Percentiles rank a stretch among this genome's conserved stretches.
These are phyloP conservation scores for Lasioglossum baleicum DNA, from an alignment of 1,140 invertebrate species.

Conservation along the genomic window DNA sequence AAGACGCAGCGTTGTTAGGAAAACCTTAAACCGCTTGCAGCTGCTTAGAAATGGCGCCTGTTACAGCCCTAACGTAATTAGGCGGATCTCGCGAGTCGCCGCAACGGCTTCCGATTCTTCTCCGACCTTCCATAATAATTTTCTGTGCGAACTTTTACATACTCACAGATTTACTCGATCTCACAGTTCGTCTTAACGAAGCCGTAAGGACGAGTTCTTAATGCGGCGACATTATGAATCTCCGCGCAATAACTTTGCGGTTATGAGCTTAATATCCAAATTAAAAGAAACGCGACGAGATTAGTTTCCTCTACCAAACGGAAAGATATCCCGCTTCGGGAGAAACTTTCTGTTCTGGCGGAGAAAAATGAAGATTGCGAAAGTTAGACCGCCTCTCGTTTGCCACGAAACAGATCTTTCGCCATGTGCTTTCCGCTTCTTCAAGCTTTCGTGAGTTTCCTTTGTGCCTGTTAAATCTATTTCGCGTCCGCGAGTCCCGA, in stretches of 20 bases:
- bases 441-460: neutral
- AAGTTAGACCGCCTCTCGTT: neutral
- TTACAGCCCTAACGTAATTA: slow-evolving; percentile 38
- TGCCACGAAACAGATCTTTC: neutral
- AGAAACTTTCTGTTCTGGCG: neutral
- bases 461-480: neutral
- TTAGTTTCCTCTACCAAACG: neutral
- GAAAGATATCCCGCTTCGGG: neutral
- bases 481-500: neutral
- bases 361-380: slow-evolving; percentile 11
- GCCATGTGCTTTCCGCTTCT: neutral
- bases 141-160: too few species aligned
- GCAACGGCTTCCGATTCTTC: slow-evolving; percentile 42
- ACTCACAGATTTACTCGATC: too few species aligned
- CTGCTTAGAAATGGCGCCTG: slow-evolving; percentile 17
- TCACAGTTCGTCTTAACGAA: too few species aligned
- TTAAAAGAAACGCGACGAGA: neutral
- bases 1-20: slow-evolving; percentile 4
- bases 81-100: slow-evolving; percentile 25
- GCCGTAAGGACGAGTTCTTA: too few species aligned
- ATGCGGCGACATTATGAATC: neutral
- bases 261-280: neutral
- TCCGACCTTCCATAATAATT: slow-evolving; percentile 12
- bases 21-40: slow-evolving; percentile 30
- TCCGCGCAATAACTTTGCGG: neutral